Conservation (phyloP, 2,797 vertebrate genomes). For the Siniperca obscura region DNA sequence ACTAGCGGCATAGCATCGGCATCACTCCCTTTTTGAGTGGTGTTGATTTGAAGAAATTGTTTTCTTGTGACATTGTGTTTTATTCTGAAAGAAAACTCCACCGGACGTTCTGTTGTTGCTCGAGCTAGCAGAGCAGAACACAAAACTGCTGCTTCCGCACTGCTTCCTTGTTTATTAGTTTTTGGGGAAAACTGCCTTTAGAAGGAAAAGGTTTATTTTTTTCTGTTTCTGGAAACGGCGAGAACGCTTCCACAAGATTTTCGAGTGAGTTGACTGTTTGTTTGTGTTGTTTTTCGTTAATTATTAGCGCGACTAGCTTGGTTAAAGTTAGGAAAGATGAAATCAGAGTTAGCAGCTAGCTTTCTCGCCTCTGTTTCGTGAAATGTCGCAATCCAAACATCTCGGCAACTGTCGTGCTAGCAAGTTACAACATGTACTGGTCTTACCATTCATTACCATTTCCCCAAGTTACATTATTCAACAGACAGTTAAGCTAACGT, state of each 20-base stretch:
- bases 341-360: conserved; percentile 34
- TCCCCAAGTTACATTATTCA: background rate
- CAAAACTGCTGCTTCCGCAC: conserved; percentile 66
- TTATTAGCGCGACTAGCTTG: background rate
- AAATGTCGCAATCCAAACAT: conserved; percentile 25
- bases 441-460: background rate
- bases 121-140: background rate
- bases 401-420: background rate
- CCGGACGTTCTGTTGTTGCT: conserved; percentile 40
- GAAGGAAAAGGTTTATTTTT: background rate
- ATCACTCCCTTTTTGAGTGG: too few relatives aligned
- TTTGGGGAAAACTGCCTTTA: conserved; percentile 23
- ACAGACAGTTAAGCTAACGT: too few relatives aligned
- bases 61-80: background rate
- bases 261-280: conserved; percentile 37
- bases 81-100: conserved; percentile 41
- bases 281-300: background rate
- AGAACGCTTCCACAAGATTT: background rate
- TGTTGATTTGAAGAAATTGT: background rate
- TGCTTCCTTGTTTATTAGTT: conserved; percentile 77
- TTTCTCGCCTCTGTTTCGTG: conserved; percentile 9
- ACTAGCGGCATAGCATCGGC: too few relatives aligned
- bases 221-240: background rate
- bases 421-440: background rate
- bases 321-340: conserved; percentile 43